Evolutionary conservation across 2,113 vertebrate genomes (phyloP), one percentile per base, ranked within the genome.

Genomic region (Apteryx mantelli): DNA sequence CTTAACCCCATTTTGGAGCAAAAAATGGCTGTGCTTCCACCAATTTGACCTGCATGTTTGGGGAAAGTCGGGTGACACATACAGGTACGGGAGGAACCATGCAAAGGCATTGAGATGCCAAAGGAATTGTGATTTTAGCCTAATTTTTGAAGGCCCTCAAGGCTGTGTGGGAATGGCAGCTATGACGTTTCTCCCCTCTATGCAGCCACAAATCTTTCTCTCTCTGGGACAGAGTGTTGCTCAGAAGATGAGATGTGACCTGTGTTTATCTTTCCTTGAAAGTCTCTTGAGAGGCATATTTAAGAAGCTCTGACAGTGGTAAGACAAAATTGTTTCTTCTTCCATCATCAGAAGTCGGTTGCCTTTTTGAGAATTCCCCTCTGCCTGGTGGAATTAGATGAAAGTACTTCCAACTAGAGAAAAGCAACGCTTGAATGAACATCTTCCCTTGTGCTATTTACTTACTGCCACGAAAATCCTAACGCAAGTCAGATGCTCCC

Each of bases 61-160:
- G 12, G 11, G 38, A 21, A 92, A 80, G 48, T 8, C 4, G 6
- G 30, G 13, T n/a, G 79, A 22, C 69, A 55, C 7, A 2, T 2
- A 16, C 2, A 18, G n/a, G 9, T 5, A 13, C 19, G 15, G 34
- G 14, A 58, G 6, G 7, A n/a, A 12, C 14, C 38, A 6, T 2
- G 1, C 34, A 81, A 75, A 84, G 24, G 8, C n/a, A 5, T 34
- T 38, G 44, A 20, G 18, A 17, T 53, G 66, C 36, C 50, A 75
- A n/a, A 53, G 42, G 32, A 63, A 3, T 2, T 78, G 69, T 53
- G 32, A 19, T 52, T 52, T 20, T 53, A 56, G 14, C 11, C 5
- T 11, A 2, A 7, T 19, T 64, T 79, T 46, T 36, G 13, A 79
- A 68, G 53, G 19, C 4, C 18, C 12, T 61, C 4, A 38, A 1